phyloP scores from a whole-genome alignment of 1,140 invertebrate genomes.

The Harpegnathos saltator region DNA sequence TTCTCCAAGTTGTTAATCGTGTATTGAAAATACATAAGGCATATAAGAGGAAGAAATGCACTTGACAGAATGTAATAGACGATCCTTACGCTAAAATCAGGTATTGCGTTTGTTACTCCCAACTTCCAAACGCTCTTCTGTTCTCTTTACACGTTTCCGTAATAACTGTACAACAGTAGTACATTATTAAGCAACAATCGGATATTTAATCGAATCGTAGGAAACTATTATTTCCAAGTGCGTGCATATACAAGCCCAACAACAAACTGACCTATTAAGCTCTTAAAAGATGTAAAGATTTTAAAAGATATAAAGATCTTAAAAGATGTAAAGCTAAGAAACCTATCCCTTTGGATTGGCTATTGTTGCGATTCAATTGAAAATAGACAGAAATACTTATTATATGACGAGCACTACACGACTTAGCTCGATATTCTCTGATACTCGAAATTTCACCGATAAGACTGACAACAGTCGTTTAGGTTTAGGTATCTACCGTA shows the following conservation, averaged over 20 bases:
- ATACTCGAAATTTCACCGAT: neutral
- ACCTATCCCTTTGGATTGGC: neutral
- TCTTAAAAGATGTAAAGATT: neutral
- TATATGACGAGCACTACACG: conserved; percentile 10
- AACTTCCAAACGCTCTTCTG: conserved; percentile 17
- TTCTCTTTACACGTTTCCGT: conserved; percentile 11
- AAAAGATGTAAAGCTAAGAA: neutral
- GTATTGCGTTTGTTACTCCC: neutral
- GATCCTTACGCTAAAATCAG: conserved; percentile 28
- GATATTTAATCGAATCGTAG: conserved; percentile 1
- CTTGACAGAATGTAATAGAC: conserved; percentile 3
- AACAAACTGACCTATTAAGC: conserved; percentile 11
- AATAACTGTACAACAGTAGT: conserved; percentile 34
- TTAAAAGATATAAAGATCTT: too few relatives aligned
- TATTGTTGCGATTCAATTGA: neutral
- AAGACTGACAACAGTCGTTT: neutral
- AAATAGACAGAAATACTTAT: neutral
- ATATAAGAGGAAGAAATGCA: conserved; percentile 28
- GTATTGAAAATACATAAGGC: conserved; percentile 12
- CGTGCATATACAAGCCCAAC: neutral
- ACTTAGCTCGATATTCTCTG: neutral
- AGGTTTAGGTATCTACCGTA: conserved; percentile 3
- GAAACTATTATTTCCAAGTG: conserved; percentile 20
- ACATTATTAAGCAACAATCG: conserved; percentile 30
- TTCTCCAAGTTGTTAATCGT: neutral